Conservation (phyloP, 2,888 invertebrate genomes). For the Pteria penguin region DNA sequence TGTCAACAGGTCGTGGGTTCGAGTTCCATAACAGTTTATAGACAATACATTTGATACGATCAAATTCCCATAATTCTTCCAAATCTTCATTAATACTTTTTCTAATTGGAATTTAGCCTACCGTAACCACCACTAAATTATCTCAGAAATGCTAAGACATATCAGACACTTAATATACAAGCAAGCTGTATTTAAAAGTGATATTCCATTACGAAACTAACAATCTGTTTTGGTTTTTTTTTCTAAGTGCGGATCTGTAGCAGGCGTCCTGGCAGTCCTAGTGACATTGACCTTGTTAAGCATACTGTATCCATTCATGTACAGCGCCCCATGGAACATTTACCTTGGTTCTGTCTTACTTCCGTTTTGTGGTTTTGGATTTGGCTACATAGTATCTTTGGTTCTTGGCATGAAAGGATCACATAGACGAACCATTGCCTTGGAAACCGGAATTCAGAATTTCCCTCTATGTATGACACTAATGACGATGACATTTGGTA, state of each 20-base stretch:
- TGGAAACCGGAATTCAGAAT: constrained; percentile 75
- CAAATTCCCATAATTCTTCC: too few relatives aligned
- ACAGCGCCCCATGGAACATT: constrained; percentile 64
- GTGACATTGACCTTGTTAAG: constrained; percentile 68
- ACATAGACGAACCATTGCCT: constrained; percentile 67
- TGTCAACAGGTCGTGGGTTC: too few relatives aligned
- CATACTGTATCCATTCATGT: constrained; percentile 72
- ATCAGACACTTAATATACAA: too few relatives aligned
- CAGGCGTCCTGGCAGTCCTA: constrained; percentile 67
- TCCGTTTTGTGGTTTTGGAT: constrained; percentile 64
- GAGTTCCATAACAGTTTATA: too few relatives aligned
- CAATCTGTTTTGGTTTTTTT: constrained; percentile 2
- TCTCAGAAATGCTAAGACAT: too few relatives aligned
- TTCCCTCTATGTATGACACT: constrained; percentile 74
- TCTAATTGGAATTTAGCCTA: too few relatives aligned
- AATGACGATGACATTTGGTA: constrained; percentile 66
- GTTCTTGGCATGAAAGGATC: constrained; percentile 56
- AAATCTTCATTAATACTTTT: too few relatives aligned
- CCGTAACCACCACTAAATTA: too few relatives aligned
- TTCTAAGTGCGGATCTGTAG: constrained; percentile 70
- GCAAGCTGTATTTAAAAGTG: too few relatives aligned
- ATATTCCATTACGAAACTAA: too few relatives aligned
- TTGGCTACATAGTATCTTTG: constrained; percentile 65
- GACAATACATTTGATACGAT: too few relatives aligned
- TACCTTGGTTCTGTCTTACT: constrained; percentile 66